Base-by-base conservation (phyloP, 2,888 invertebrate species). In the Dascillus cervinus region DNA sequence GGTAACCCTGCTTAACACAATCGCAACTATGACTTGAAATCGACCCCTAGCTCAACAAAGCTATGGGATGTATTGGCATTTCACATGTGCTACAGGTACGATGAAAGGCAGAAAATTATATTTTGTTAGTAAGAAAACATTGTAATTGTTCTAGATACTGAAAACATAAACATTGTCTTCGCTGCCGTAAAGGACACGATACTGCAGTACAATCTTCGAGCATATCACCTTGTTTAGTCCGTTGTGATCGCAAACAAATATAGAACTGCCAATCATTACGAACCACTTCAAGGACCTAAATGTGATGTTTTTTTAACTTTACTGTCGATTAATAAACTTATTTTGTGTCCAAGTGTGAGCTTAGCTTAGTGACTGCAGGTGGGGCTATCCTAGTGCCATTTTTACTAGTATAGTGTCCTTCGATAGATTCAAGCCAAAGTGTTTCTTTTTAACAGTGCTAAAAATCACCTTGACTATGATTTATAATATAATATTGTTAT, bases 141-240 rank as follows among this genome's bases (percentile, higher is more conserved):
- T n/a, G n/a, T n/a, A n/a, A n/a, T n/a, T n/a, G n/a, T 72, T 74
- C 42, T 82, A 98, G 98, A 98, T 79, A 98, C 98, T 64, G 98
- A 98, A 72, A 98, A 99, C 77, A 99, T 99, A 72, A 85, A 98
- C 70, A 98, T 99, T 76, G 98, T 99, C 69, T 99, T 99, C 77
- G 98, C 98, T 67, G 98, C 98, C 55, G 98, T 99, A 60, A 99
- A 98, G 76, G 98, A 99, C 78, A 99, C 98, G 64, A 99, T 99
- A 75, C 82, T 99, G 67, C 98, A 99, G 79, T 92, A 96, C 72
- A 99, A 99, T 78, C 80, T 99, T 66, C 97, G 97, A 75, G 98
- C 98, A 79, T 99, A 99, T 79, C 98, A 99, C 77, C 80, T 98
- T 79, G 98, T 97, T 76, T 95, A 82, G 47, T 37, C 30, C 30